These are phyloP conservation scores for Drosophila tani DNA, from an alignment of 1,140 invertebrate genomes.

Conservation along the genomic window DNA sequence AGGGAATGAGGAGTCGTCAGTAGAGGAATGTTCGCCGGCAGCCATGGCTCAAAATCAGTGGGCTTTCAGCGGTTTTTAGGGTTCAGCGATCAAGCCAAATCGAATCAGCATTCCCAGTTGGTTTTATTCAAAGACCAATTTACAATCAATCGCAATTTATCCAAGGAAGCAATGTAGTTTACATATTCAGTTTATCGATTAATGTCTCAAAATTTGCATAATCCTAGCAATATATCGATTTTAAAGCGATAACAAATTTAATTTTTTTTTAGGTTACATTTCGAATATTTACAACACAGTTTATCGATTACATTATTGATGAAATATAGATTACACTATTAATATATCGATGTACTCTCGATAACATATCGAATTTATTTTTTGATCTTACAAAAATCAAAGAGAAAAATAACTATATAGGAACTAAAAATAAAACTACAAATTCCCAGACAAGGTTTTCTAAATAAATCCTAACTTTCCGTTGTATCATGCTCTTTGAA, in stretches of 20 bases:
- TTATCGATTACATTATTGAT: no score
- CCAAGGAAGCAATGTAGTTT: neutral
- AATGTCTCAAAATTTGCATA: neutral
- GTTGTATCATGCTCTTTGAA: no score
- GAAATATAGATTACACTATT: no score
- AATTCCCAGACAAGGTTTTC: no score
- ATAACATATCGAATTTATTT: no score
- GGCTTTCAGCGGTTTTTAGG: neutral
- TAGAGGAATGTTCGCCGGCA: conserved; percentile 1
- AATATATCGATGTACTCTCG: no score
- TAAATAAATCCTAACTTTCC: no score
- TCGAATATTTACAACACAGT: no score
- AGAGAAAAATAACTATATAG: no score
- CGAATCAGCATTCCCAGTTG: neutral
- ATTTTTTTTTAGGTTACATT: neutral
- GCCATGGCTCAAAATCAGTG: conserved; percentile 6
- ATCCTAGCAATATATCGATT: neutral
- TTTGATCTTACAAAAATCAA: no score
- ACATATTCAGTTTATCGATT: no score
- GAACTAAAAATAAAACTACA: no score
- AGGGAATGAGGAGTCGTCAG: neutral
- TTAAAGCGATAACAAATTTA: neutral
- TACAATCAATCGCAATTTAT: neutral
- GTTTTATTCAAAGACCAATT: conserved; percentile 1
- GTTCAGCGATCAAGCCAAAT: conserved; percentile 10